Evolutionary conservation across 2,888 invertebrate species (phyloP).

Genomic region (Pollenia griseotomentosa): DNA sequence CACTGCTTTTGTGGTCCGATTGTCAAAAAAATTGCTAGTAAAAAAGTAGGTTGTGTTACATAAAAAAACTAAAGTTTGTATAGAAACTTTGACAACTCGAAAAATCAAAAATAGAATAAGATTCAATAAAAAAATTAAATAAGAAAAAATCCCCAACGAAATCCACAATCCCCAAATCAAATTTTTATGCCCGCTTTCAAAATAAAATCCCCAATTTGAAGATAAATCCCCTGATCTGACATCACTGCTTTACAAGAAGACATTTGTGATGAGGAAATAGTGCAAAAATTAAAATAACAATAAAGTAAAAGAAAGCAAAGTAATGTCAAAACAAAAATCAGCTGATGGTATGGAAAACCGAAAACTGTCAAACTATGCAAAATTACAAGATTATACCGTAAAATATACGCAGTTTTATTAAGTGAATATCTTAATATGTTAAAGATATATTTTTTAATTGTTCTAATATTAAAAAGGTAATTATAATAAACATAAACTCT

Average conservation of each 20-base stretch:
- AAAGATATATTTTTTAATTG: neutral
- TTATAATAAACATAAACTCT: neutral
- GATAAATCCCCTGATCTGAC: too few species aligned
- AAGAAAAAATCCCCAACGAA: too few species aligned
- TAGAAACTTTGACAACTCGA: too few species aligned
- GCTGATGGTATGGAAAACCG: slow-evolving; percentile 4
- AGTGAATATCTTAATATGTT: neutral
- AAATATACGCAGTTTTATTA: neutral
- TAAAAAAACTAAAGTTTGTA: too few species aligned
- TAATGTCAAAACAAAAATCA: slow-evolving; percentile 39
- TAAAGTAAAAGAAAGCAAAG: slow-evolving; percentile 17
- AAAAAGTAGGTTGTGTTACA: too few species aligned
- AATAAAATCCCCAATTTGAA: neutral
- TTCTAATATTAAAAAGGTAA: neutral
- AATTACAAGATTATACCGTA: slow-evolving; percentile 56
- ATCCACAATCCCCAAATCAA: too few species aligned
- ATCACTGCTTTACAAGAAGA: too few species aligned
- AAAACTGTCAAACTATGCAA: slow-evolving; percentile 21
- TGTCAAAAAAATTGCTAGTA: too few species aligned
- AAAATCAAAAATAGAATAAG: too few species aligned
- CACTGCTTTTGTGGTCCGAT: too few species aligned
- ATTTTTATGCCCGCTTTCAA: neutral
- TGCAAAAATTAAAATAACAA: neutral
- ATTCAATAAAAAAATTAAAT: too few species aligned
- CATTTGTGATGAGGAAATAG: too few species aligned